Evolutionary conservation across 2,888 invertebrate genomes (phyloP).

Genomic region (Caenorhabditis macrosperma): DNA sequence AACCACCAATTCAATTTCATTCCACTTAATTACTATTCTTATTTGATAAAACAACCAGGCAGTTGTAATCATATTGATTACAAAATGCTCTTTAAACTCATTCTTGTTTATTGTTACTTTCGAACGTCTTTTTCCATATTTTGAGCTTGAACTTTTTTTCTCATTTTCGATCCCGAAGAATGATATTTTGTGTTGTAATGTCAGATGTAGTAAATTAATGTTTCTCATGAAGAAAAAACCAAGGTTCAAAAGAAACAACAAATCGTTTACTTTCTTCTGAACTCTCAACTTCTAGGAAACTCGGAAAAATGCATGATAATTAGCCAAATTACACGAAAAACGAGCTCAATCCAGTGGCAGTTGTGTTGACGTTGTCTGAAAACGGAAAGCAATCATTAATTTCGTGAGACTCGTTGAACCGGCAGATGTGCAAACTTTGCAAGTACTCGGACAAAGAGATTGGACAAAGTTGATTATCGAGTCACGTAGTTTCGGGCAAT

Average conservation of each 20-base stretch:
- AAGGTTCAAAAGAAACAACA: too few species aligned
- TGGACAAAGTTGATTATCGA: slow-evolving; percentile 54
- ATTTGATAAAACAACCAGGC: background rate
- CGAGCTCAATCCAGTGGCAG: slow-evolving; percentile 7
- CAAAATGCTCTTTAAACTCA: background rate
- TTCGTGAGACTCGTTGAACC: slow-evolving; percentile 2
- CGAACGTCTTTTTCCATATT: slow-evolving; percentile 1
- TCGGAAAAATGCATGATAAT: background rate
- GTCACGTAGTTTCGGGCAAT: slow-evolving; percentile 61
- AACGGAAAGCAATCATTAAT: background rate
- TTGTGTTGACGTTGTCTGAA: slow-evolving; percentile 24
- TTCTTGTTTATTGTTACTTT: slow-evolving; percentile 32
- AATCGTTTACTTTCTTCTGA: background rate
- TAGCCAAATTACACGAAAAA: slow-evolving; percentile 19
- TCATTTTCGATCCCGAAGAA: slow-evolving; percentile 2
- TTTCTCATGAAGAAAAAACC: too few species aligned
- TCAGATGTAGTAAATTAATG: too few species aligned
- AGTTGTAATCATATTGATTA: background rate
- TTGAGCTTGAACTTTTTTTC: background rate
- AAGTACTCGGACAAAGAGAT: slow-evolving; percentile 59
- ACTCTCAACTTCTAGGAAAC: slow-evolving; percentile 7
- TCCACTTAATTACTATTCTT: background rate
- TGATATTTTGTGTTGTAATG: slow-evolving; percentile 1
- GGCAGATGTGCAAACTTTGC: slow-evolving; percentile 53
- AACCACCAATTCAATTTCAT: background rate